phyloP scores from a whole-genome alignment of 2,888 invertebrate genomes.

The Entomobrya multifasciata region DNA sequence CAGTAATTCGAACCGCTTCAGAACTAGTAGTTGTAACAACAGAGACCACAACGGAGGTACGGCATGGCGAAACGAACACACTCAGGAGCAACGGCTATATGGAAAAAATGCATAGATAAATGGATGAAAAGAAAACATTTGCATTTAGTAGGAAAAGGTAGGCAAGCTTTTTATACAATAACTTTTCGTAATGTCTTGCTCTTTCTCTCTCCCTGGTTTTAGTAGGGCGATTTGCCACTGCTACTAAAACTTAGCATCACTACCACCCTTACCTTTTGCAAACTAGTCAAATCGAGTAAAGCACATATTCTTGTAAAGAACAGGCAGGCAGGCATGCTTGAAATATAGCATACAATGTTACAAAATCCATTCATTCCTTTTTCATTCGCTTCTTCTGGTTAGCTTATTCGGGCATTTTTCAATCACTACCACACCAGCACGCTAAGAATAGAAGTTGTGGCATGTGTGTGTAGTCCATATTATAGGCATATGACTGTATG shows the following conservation, averaged over 20 bases:
- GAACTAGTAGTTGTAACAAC: not conserved
- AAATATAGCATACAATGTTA: not conserved
- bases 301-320: too few species aligned
- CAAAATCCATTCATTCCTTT: constrained; percentile 34
- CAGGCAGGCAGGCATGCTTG: not conserved
- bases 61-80: not conserved
- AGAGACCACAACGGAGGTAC: not conserved
- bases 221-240: not conserved
- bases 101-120: not conserved
- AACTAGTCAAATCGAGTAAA: not conserved
- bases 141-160: constrained; percentile 41
- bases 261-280: not conserved
- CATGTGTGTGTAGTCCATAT: not conserved
- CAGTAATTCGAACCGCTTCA: constrained; percentile 14
- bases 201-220: not conserved
- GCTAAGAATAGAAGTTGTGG: not conserved
- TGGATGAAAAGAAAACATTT: constrained; percentile 29
- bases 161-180: not conserved
- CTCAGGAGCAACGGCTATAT: not conserved
- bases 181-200: not conserved
- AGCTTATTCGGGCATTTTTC: not conserved
- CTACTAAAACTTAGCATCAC: not conserved
- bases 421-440: not conserved
- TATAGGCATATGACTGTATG: too few species aligned
- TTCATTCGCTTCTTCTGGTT: not conserved